phyloP scores from a whole-genome alignment of 2,888 invertebrate species.

The Agrilus biguttatus region DNA sequence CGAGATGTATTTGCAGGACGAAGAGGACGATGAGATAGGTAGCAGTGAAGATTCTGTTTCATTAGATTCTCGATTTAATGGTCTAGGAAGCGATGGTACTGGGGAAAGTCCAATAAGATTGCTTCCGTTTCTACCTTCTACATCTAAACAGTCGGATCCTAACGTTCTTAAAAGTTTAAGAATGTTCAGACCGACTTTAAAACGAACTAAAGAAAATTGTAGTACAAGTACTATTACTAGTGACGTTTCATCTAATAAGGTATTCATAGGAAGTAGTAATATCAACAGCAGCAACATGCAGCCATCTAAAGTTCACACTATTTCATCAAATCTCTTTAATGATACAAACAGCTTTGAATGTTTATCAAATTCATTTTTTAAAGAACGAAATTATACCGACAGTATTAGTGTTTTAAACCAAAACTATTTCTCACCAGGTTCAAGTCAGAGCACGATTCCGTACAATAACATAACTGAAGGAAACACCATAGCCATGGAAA shows the following conservation, averaged over 20 bases:
- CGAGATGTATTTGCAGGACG: constrained; percentile 16
- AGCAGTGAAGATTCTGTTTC: constrained; percentile 33
- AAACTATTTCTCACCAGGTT: too few species aligned
- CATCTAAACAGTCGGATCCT: constrained; percentile 30
- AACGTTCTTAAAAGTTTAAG: constrained; percentile 36
- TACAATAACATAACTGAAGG: too few species aligned
- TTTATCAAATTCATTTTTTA: too few species aligned
- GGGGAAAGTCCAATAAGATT: constrained; percentile 14
- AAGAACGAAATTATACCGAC: too few species aligned
- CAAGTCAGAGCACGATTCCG: too few species aligned
- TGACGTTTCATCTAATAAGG: neutral
- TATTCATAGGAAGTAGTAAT: constrained; percentile 1
- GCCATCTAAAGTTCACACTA: too few species aligned
- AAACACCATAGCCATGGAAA: too few species aligned
- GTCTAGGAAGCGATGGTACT: constrained; percentile 33
- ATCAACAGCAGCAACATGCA: constrained; percentile 1
- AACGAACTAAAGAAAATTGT: constrained; percentile 14
- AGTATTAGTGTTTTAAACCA: too few species aligned
- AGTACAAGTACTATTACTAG: neutral
- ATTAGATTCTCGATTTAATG: constrained; percentile 33
- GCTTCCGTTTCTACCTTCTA: constrained; percentile 12
- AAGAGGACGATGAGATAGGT: constrained; percentile 18
- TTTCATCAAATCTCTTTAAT: too few species aligned
- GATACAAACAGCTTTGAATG: too few species aligned
- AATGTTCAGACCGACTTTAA: constrained; percentile 34